Percentiles rank a stretch among this genome's conserved stretches.
These are phyloP conservation scores for Pantherophis vulpinus DNA, from an alignment of 2,797 vertebrate genomes.

Conservation along the genomic window DNA sequence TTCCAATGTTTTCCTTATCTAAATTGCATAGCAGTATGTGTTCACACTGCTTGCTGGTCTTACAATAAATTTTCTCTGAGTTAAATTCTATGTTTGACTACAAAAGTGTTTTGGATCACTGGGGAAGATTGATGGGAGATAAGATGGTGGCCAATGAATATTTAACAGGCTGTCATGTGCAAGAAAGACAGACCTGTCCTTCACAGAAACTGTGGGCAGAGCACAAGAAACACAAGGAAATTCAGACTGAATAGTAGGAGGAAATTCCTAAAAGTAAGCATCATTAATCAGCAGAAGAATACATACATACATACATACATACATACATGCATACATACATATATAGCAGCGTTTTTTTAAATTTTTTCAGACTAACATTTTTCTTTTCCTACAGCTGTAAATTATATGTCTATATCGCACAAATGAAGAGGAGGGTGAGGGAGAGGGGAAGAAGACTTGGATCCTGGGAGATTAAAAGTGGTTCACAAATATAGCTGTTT, in stretches of 20 bases:
- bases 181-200: not conserved
- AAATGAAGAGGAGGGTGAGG: accelerated
- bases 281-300: no score
- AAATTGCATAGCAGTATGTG: not conserved
- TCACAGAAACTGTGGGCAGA: not conserved
- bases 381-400: not conserved
- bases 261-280: not conserved
- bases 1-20: not conserved
- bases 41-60: not conserved
- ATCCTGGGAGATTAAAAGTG: not conserved
- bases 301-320: no score
- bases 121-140: not conserved
- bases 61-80: not conserved
- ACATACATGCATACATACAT: no score
- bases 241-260: not conserved
- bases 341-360: not conserved
- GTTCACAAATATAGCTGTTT: constrained; percentile 55
- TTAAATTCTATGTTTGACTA: not conserved
- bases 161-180: not conserved
- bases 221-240: not conserved
- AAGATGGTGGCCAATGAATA: not conserved
- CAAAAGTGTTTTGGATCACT: not conserved
- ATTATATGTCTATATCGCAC: not conserved
- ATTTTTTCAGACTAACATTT: not conserved
- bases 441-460: not conserved